Conservation (phyloP, 2,888 invertebrate genomes). For the Standfussiana lucernea region DNA sequence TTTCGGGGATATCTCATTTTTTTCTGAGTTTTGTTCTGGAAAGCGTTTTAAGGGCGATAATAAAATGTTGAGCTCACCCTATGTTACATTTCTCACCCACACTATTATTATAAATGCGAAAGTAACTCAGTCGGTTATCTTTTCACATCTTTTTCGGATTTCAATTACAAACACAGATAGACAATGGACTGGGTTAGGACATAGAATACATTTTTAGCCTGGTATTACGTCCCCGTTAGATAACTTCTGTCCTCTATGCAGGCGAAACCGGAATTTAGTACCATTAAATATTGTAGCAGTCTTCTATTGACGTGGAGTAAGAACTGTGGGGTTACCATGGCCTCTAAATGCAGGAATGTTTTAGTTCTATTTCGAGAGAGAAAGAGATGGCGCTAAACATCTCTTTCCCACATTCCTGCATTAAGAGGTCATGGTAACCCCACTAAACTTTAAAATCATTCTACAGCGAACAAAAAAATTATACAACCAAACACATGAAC, state of each 20-base stretch:
- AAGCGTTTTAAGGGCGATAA: too few relatives aligned
- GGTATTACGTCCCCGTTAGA: background rate
- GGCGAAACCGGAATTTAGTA: background rate
- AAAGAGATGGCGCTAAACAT: too few relatives aligned
- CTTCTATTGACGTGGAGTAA: background rate
- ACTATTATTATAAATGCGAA: background rate
- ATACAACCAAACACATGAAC: background rate
- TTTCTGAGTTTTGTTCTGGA: background rate
- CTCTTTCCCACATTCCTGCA: too few relatives aligned
- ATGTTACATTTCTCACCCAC: background rate
- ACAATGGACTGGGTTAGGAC: background rate
- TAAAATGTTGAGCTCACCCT: background rate
- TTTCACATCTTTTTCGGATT: background rate
- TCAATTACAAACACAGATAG: background rate
- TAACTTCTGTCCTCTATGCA: background rate
- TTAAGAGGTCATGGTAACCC: too few relatives aligned
- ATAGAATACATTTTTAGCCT: background rate
- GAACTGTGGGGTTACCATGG: too few relatives aligned
- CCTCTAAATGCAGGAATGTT: too few relatives aligned
- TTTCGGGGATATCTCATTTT: background rate
- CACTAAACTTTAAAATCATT: background rate
- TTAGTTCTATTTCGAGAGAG: too few relatives aligned
- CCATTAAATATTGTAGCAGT: background rate
- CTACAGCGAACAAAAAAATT: background rate
- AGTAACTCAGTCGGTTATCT: background rate